phyloP scores from a whole-genome alignment of 2,797 vertebrate species.

The Podarcis lilfordi region DNA sequence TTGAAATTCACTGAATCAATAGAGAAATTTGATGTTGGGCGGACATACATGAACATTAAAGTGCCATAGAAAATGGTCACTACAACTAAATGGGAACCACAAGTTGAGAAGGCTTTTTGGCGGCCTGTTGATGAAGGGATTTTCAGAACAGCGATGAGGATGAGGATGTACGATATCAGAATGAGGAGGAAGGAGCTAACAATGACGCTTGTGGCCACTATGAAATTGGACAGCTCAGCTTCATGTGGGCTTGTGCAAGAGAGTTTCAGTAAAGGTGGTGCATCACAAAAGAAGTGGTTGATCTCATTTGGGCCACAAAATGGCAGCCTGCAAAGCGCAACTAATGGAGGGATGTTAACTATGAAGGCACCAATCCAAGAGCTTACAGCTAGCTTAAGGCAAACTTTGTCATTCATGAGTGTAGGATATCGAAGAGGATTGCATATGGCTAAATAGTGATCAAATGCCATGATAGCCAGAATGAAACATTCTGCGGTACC shows the following conservation, averaged over 20 bases:
- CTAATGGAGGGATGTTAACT: constrained; percentile 4
- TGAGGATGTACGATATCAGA: constrained; percentile 62
- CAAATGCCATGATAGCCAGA: constrained; percentile 67
- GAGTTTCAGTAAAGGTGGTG: constrained; percentile 38
- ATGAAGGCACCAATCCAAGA: constrained; percentile 62
- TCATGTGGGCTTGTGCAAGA: constrained; percentile 24
- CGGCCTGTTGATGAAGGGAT: constrained; percentile 8
- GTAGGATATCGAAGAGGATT: constrained; percentile 55
- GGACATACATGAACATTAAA: constrained; percentile 63
- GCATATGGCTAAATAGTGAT: constrained; percentile 63
- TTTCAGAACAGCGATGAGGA: constrained; percentile 44
- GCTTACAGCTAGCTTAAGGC: constrained; percentile 42
- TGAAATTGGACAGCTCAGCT: constrained; percentile 47
- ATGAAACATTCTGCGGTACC: constrained; percentile 56
- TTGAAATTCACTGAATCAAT: constrained; percentile 47
- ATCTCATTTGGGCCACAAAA: constrained; percentile 45
- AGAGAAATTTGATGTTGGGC: constrained; percentile 46
- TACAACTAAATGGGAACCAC: constrained; percentile 54
- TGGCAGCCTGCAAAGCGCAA: constrained; percentile 7
- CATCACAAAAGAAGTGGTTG: constrained; percentile 45
- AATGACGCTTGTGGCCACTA: constrained; percentile 57
- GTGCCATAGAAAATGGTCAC: constrained; percentile 65
- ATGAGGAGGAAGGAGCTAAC: constrained; percentile 73
- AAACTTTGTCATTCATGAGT: constrained; percentile 57
- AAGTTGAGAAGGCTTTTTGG: constrained; percentile 67